phyloP scores from a whole-genome alignment of 2,797 vertebrate species.

The Pipistrellus nathusii region DNA sequence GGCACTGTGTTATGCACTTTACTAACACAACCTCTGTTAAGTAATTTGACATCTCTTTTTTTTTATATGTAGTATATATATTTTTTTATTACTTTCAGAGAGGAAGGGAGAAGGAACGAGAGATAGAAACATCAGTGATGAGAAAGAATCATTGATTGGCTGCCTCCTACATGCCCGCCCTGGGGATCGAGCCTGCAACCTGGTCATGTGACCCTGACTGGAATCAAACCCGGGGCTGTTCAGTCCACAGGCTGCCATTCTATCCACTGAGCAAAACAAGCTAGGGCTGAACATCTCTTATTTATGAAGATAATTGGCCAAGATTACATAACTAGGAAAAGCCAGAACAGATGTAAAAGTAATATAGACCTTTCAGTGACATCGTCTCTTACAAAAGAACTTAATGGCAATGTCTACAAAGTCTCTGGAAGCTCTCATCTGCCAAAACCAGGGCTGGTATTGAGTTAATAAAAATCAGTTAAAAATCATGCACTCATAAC shows the following conservation, averaged over 20 bases:
- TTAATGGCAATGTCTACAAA: background rate
- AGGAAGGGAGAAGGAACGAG: too few relatives aligned
- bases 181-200: too few relatives aligned
- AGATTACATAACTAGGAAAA: background rate
- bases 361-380: background rate
- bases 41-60: background rate
- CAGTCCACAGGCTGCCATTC: too few relatives aligned
- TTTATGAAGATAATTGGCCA: background rate
- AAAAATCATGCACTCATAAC: background rate
- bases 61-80: too few relatives aligned
- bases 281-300: background rate
- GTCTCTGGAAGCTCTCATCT: background rate
- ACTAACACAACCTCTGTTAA: background rate
- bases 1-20: background rate
- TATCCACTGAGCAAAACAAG: too few relatives aligned
- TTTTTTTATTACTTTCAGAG: too few relatives aligned
- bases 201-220: too few relatives aligned
- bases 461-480: background rate
- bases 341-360: background rate
- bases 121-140: too few relatives aligned
- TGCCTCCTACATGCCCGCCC: too few relatives aligned
- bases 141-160: too few relatives aligned
- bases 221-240: too few relatives aligned
- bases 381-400: background rate
- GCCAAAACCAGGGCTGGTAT: background rate